A percentile compares a stretch with the other conserved stretches of the same genome.
Evolutionary conservation across 2,888 invertebrate species (phyloP).

Genomic region (Koerneria pararmatus): DNA sequence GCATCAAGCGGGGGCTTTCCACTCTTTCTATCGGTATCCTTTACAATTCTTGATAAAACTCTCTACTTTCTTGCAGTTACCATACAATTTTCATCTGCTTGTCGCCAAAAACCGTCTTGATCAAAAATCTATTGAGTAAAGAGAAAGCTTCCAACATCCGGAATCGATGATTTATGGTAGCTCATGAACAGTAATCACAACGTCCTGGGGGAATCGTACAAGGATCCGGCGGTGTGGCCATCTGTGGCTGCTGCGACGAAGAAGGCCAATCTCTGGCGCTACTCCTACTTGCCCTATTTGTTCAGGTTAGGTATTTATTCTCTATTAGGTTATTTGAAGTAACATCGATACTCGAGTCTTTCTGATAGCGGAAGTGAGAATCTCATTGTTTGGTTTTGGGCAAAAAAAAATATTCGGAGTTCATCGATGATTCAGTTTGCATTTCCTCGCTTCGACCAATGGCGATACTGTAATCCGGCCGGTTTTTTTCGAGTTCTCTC

Average conservation of each 20-base stretch:
- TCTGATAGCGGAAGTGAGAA: no score
- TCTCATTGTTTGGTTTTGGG: no score
- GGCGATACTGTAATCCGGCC: constrained; percentile 51
- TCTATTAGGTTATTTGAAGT: not conserved
- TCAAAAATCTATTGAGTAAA: no score
- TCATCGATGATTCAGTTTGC: constrained; percentile 40
- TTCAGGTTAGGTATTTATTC: constrained; percentile 30
- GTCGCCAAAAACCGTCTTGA: no score
- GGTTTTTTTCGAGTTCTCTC: constrained; percentile 50
- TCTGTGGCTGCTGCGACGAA: constrained; percentile 40
- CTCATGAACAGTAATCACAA: constrained; percentile 37
- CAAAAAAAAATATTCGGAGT: no score
- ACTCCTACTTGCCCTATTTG: constrained; percentile 43
- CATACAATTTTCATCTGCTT: no score
- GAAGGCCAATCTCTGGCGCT: constrained; percentile 40
- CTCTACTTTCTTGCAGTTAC: not conserved
- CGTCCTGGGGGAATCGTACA: constrained; percentile 29
- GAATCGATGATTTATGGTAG: no score
- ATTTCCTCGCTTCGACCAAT: constrained; percentile 38
- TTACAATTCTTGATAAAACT: not conserved
- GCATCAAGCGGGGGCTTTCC: constrained; percentile 61
- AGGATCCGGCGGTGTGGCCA: constrained; percentile 48
- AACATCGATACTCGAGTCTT: not conserved
- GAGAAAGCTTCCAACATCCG: no score
- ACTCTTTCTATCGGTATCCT: constrained; percentile 43